phyloP scores from a whole-genome alignment of 2,888 invertebrate species.

The Saturnia pavonia region DNA sequence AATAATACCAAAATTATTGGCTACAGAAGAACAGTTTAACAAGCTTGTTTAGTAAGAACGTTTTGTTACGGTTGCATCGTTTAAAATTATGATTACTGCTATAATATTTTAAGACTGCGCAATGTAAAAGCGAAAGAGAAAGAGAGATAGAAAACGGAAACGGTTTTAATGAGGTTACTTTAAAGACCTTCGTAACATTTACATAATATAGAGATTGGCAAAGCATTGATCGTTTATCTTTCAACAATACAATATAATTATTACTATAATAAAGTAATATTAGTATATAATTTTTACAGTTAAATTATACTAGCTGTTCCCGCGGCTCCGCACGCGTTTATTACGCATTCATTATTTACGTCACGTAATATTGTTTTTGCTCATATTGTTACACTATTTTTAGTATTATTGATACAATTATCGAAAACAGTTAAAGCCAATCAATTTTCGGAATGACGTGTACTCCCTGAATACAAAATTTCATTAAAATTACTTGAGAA shows the following conservation, averaged over 20 bases:
- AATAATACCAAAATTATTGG: background rate
- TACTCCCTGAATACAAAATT: no score
- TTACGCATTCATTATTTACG: no score
- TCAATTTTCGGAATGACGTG: no score
- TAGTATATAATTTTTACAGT: no score
- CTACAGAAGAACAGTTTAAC: background rate
- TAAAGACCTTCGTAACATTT: background rate
- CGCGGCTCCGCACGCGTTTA: no score
- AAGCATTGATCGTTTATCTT: background rate
- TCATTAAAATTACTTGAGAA: no score
- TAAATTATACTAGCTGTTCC: no score
- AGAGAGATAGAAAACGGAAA: background rate
- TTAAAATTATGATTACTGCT: slow-evolving; percentile 2
- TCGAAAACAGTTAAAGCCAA: no score
- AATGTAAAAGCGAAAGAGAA: background rate
- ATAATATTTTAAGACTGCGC: background rate
- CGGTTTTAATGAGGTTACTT: background rate
- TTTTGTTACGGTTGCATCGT: background rate
- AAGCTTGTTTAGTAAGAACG: background rate
- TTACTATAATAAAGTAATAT: no score
- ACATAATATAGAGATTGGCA: background rate
- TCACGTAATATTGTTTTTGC: no score
- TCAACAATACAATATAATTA: background rate
- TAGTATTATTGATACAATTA: no score
- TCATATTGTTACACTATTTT: no score